Percentiles rank a stretch among this genome's conserved stretches.
Conservation (phyloP, 2,888 invertebrate genomes). For the Volucella bombylans region DNA sequence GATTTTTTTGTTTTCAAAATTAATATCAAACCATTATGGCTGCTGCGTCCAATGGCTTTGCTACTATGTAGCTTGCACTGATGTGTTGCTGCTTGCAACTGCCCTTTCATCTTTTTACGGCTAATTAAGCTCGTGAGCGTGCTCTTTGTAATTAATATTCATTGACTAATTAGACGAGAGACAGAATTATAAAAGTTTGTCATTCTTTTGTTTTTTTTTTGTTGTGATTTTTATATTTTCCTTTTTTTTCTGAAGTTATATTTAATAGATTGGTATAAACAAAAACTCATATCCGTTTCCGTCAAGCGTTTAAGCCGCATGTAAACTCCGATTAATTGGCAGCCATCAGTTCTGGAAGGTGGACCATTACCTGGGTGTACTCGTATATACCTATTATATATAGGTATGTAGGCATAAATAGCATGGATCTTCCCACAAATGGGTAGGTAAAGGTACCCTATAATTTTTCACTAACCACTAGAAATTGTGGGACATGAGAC, state of each 20-base stretch:
- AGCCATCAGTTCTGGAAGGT: constrained; percentile 70
- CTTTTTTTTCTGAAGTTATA: constrained; percentile 11
- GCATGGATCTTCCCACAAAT: constrained; percentile 48
- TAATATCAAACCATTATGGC: constrained; percentile 36
- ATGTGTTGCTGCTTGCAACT: constrained; percentile 22
- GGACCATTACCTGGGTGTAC: constrained; percentile 51
- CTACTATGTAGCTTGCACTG: background rate
- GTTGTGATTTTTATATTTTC: no score
- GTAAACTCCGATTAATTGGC: constrained; percentile 69
- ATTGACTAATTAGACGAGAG: constrained; percentile 65
- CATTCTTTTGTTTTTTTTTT: constrained; percentile 9
- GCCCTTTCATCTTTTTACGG: constrained; percentile 59
- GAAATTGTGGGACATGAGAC: constrained; percentile 21
- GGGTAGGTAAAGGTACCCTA: constrained; percentile 36
- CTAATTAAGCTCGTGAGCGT: constrained; percentile 69
- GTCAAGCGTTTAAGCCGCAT: constrained; percentile 62
- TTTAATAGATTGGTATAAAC: constrained; percentile 45
- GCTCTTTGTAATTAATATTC: constrained; percentile 68
- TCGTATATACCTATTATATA: background rate
- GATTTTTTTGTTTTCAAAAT: constrained; percentile 38
- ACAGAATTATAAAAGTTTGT: constrained; percentile 49
- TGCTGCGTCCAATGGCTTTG: constrained; percentile 34
- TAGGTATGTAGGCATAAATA: background rate
- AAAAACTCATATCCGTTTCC: constrained; percentile 75
- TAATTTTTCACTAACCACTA: constrained; percentile 45